Evolutionary conservation across 1,140 invertebrate species (phyloP), one percentile per base, ranked within the genome.

Genomic region (Ctenoplectra terminalis): DNA sequence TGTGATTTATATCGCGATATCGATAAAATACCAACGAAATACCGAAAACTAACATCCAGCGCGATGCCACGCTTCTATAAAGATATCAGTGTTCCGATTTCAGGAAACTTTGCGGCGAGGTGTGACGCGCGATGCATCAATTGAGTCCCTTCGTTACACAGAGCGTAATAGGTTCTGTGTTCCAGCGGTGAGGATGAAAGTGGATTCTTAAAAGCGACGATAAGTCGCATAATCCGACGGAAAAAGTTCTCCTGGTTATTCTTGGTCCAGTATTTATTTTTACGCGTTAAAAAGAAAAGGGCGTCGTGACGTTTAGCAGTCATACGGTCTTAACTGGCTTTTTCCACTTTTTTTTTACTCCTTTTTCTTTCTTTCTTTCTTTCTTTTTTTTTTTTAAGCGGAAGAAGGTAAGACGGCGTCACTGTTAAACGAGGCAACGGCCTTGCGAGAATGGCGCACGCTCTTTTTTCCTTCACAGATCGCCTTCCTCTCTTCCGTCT

Each of bases 261-360:
- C 78, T 71, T 60, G 34, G n/a, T 46, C 31, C 11, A 17, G 63
- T 1, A 29, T 85, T 81, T 84, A 86, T 86, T 86, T 84, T 81
- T 60, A 77, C 66, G 26, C 60, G 67, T 26, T 1, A 66, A 72
- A 74, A 72, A 46, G n/a, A 56, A 58, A 73, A 75, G 31, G 23
- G 40, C 60, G 15, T 1, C 52, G 67, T 26, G 58, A 71, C 34
- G 46, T 20, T n/a, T 37, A 60, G 15, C 48, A 71, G 66, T 84
- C 50, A 58, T 29, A 60, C 43, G 20, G 13, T 17, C 48, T n/a
- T 34, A 29, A 13, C 20, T 29, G 43, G 29, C 9, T 34, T 17
- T 48, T 40, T 17, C 20, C 8, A 20, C 48, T n/a, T n/a, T n/a
- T n/a, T n/a, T n/a, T n/a, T n/a, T n/a, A n/a, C n/a, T n/a, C n/a